Conservation (phyloP, 2,888 invertebrate genomes). For the Heliconius charithonia region DNA sequence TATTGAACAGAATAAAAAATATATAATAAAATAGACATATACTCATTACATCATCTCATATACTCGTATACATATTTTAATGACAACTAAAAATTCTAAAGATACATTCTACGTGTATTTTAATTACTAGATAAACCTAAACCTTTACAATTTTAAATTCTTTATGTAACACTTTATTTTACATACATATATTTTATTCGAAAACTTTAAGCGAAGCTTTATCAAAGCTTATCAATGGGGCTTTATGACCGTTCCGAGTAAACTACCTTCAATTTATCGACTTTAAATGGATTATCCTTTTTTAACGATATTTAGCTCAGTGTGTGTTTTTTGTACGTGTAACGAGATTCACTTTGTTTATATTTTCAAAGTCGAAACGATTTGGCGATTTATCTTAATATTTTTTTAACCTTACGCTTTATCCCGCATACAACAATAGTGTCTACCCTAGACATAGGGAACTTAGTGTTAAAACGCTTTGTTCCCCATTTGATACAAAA, state of each 20-base stretch:
- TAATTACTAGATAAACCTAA: not conserved
- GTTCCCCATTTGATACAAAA: too few species aligned
- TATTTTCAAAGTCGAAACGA: not conserved
- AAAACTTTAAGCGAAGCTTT: constrained; percentile 1
- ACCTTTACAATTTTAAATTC: not conserved
- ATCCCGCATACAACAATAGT: not conserved
- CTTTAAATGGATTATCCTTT: constrained; percentile 25
- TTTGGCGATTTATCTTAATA: not conserved
- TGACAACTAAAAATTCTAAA: too few species aligned
- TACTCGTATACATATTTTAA: too few species aligned
- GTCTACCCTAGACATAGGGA: too few species aligned
- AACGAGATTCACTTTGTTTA: constrained; percentile 14
- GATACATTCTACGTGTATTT: too few species aligned
- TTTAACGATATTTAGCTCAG: constrained; percentile 20
- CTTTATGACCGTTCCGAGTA: constrained; percentile 10
- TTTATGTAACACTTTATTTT: not conserved
- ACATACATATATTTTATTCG: not conserved
- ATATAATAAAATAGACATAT: too few species aligned
- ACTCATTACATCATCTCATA: too few species aligned
- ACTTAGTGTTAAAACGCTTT: too few species aligned
- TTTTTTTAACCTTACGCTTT: not conserved
- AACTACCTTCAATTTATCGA: constrained; percentile 24
- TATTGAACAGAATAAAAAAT: too few species aligned
- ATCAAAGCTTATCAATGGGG: constrained; percentile 17
- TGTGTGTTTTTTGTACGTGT: constrained; percentile 8